phyloP scores from a whole-genome alignment of 1,140 invertebrate species.

The Drosophila ercepeae region DNA sequence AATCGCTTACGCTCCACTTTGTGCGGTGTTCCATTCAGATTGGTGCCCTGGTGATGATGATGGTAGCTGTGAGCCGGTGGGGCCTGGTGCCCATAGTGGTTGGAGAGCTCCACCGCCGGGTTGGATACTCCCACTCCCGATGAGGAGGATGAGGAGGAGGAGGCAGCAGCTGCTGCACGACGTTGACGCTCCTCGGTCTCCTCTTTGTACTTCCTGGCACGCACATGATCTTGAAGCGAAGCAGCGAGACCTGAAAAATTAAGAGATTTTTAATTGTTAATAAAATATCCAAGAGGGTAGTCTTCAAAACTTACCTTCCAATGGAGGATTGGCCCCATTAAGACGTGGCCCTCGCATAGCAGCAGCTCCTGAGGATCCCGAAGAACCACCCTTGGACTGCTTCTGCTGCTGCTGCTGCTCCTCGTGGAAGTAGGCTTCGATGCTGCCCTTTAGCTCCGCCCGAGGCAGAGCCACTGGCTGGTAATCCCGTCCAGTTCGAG shows the following conservation, averaged over 20 bases:
- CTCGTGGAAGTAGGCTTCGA: conserved; percentile 89
- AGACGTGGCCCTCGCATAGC: conserved; percentile 55
- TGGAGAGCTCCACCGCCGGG: conserved; percentile 30
- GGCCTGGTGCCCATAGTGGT: conserved; percentile 59
- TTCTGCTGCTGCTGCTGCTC: conserved; percentile 84
- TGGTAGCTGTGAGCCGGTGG: conserved; percentile 61
- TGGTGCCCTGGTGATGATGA: conserved; percentile 46
- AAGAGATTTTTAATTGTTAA: background rate
- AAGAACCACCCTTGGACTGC: conserved; percentile 37
- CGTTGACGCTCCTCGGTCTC: conserved; percentile 84
- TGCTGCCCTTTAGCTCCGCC: conserved; percentile 89
- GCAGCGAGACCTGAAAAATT: conserved; percentile 88
- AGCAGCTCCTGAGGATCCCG: conserved; percentile 19
- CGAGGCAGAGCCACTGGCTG: conserved; percentile 87
- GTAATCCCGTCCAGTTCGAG: conserved; percentile 66
- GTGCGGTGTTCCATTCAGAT: conserved; percentile 55
- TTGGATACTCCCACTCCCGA: conserved; percentile 8
- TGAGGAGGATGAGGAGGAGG: conserved; percentile 23
- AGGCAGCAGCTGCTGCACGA: conserved; percentile 59
- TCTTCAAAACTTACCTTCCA: conserved; percentile 67
- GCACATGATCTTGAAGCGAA: conserved; percentile 90
- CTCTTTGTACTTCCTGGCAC: conserved; percentile 87
- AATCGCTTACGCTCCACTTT: conserved; percentile 75
- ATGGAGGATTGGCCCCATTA: conserved; percentile 76
- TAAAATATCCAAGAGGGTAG: background rate